A percentile compares a stretch with the other conserved stretches of the same genome.
phyloP scores from a whole-genome alignment of 2,888 invertebrate species.

The Rhagium mordax region DNA sequence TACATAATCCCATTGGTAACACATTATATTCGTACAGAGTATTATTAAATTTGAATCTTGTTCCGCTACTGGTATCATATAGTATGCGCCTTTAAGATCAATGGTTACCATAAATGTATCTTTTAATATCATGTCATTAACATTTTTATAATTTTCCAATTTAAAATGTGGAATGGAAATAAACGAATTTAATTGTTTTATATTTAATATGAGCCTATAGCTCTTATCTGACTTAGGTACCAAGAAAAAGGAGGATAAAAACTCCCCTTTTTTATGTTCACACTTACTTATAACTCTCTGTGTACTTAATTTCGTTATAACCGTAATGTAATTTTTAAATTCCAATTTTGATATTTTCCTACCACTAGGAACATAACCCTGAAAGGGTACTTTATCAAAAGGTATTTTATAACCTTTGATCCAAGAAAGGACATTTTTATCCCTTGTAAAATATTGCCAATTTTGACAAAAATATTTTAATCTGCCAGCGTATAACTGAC shows the following conservation, averaged over 20 bases:
- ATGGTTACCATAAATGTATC: slow-evolving; percentile 9
- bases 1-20: slow-evolving; percentile 26
- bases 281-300: too few relatives aligned
- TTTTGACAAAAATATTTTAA: too few relatives aligned
- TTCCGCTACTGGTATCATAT: background rate
- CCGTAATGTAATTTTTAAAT: too few relatives aligned
- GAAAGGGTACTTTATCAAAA: too few relatives aligned
- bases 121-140: slow-evolving; percentile 8
- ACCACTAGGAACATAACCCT: too few relatives aligned
- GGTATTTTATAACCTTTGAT: too few relatives aligned
- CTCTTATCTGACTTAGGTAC: slow-evolving; percentile 2
- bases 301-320: too few relatives aligned
- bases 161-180: slow-evolving; percentile 25
- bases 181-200: slow-evolving; percentile 29
- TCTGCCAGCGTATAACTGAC: too few relatives aligned
- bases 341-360: too few relatives aligned
- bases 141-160: slow-evolving; percentile 28
- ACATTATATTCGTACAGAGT: slow-evolving; percentile 20
- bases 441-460: too few relatives aligned
- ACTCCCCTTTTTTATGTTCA: too few relatives aligned
- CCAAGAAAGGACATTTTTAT: too few relatives aligned
- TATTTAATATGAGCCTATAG: slow-evolving; percentile 17
- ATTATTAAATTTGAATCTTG: background rate
- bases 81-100: slow-evolving; percentile 29
- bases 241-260: slow-evolving; percentile 14